Evolutionary conservation across 1,140 invertebrate genomes (phyloP), one percentile per base, ranked within the genome.

Genomic region (Brachionus manjavacas): DNA sequence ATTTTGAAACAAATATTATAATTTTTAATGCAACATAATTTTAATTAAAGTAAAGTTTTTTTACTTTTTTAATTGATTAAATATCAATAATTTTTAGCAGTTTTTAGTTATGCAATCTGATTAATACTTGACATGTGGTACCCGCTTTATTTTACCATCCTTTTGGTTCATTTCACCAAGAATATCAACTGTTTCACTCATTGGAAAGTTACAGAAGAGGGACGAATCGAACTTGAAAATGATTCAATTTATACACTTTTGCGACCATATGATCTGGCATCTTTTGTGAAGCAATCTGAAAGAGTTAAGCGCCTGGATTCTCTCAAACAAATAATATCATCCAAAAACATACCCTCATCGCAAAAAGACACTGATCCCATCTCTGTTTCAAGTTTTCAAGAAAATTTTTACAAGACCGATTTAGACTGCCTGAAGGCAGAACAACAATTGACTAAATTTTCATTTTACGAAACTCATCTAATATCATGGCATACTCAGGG

Each of bases 361-460:
- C 41, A 49, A 46, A 76, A 76, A 76, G 43, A 76, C 23, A 9
- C 39, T 35, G 14, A 12, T 23, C 9, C 39, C 20, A 11, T 25
- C 12, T 76, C 72, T 14, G 72, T 49, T 25, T 49, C 39, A 49
- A 49, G 23, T 23, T 76, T 25, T 81, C 79, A 81, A 35, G 79
- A 81, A 41, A 46, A 60, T 64, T 81, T 81, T 64, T 81, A 81
- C 52, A 64, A 60, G 41, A 81, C 52, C 3, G 79, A 81, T 25
- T 39, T 31, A n/a, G 79, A 81, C 25, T 81, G 79, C 25, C 20
- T 35, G 3, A 81, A 81, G 20, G 79, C 79, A 14, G 55, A 31
- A 20, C 49, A 81, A 43, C 31, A 81, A 81, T 64, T 81, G n/a
- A 81, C 64, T 6, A 81, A 81, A 81, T 81, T 81, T 16, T 81